These are phyloP conservation scores for Andinoacara biseriatus DNA, from an alignment of 2,113 vertebrate genomes.

Conservation along the genomic window DNA sequence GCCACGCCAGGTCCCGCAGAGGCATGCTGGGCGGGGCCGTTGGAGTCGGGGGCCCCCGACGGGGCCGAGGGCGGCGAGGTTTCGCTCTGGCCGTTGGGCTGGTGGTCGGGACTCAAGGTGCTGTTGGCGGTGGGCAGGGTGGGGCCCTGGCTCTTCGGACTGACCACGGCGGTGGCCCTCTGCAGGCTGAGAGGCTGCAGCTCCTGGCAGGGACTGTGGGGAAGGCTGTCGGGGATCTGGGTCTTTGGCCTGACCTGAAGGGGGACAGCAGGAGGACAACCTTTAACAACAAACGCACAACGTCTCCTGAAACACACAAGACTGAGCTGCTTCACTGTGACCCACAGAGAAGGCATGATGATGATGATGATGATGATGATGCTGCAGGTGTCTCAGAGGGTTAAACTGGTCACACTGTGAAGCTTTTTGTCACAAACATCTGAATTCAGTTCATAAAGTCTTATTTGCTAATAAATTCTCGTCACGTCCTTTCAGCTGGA, in stretches of 20 bases:
- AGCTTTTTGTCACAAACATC: no score
- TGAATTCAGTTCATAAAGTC: no score
- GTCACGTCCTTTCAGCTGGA: not conserved
- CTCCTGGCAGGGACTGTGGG: conserved; percentile 85
- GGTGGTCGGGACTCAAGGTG: conserved; percentile 87
- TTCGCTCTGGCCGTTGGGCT: conserved; percentile 72
- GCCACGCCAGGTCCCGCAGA: conserved; percentile 85
- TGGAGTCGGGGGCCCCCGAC: conserved; percentile 30
- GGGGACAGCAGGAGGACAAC: not conserved
- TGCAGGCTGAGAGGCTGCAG: conserved; percentile 83
- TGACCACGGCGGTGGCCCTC: conserved; percentile 87
- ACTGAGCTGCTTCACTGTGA: not conserved
- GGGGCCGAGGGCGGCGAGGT: conserved; percentile 35
- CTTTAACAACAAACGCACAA: not conserved
- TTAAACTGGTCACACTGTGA: not conserved
- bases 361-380: not conserved
- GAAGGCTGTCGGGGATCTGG: conserved; percentile 95
- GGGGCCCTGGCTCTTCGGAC: conserved; percentile 88
- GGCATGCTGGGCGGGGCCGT: conserved; percentile 44
- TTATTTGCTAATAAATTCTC: no score
- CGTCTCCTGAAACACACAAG: not conserved
- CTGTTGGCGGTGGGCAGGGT: conserved; percentile 94
- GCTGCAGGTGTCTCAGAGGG: no score
- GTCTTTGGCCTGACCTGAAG: conserved; percentile 98
- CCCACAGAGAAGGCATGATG: not conserved